phyloP scores from a whole-genome alignment of 2,113 vertebrate species.

The Strix aluco region DNA sequence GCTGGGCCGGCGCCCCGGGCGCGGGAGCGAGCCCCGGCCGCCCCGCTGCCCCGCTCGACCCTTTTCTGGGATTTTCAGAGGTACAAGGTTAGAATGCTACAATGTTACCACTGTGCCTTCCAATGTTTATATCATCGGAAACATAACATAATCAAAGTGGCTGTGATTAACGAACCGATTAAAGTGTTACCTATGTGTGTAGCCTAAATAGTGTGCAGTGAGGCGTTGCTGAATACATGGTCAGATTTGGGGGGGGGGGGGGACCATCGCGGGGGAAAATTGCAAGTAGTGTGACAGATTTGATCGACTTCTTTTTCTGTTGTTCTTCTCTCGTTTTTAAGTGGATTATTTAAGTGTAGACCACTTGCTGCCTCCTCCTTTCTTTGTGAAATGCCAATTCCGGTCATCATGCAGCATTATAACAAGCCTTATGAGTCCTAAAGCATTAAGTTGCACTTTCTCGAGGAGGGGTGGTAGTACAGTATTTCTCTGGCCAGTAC shows the following conservation, averaged over 20 bases:
- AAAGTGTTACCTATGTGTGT: constrained; percentile 76
- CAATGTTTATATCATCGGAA: constrained; percentile 94
- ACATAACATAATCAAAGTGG: constrained; percentile 79
- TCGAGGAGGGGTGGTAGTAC: constrained; percentile 65
- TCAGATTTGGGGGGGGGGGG: not conserved
- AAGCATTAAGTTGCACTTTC: constrained; percentile 76
- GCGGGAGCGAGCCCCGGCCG: not conserved
- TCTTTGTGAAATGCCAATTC: constrained; percentile 63
- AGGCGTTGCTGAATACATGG: constrained; percentile 67
- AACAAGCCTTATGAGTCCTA: constrained; percentile 72
- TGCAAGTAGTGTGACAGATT: constrained; percentile 67
- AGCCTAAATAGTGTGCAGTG: constrained; percentile 76
- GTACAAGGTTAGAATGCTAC: constrained; percentile 94
- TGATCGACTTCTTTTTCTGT: constrained; percentile 62
- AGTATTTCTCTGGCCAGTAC: constrained; percentile 78
- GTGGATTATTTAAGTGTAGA: constrained; percentile 67
- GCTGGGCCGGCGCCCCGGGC: not conserved
- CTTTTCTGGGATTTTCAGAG: constrained; percentile 81
- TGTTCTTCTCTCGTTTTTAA: constrained; percentile 41
- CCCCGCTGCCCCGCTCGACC: not conserved
- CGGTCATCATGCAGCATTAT: constrained; percentile 65
- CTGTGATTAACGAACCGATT: constrained; percentile 87
- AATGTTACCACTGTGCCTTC: constrained; percentile 97
- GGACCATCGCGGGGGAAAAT: constrained; percentile 37
- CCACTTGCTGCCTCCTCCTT: constrained; percentile 72